Evolutionary conservation across 2,888 invertebrate species (phyloP), one percentile per base, ranked within the genome.

Genomic region (Ceramica pisi): DNA sequence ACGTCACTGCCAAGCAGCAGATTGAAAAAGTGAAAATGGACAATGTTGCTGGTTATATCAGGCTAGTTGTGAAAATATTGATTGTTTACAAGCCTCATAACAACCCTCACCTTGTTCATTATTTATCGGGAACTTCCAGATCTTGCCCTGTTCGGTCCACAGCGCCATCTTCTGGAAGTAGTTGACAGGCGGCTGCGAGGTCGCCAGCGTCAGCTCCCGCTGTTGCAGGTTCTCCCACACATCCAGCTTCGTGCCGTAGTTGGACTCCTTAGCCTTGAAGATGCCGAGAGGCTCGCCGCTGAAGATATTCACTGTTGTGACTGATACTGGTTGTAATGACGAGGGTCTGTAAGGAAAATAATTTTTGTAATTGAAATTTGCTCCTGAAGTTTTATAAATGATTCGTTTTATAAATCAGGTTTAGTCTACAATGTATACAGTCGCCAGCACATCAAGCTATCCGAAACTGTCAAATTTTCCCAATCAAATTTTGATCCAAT

Each of bases 51-150:
- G 10, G 12, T 12, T 31, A 31, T 31, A 31, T 6, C 31, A 31
- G 31, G 31, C 6, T 31, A 2, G 5, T 6, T 6, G 31, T 31
- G 4, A 31, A 5, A 5, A 5, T 31, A 31, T 31, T 31, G 5
- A 31, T 31, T 31, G 0, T 31, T 31, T n/a, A n/a, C n/a, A n/a
- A 31, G 5, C 2, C 31, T 31, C 16, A 16, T 6, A 7, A 46
- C n/a, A n/a, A 48, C 26, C 19, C 21, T 41, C 10, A 98, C 98
- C 99, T 96, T 98, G 98, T 94, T 99, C 99, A 96, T 99, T 99
- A 92, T 99, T 97, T 78, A 99, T 99, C 2, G 99, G 99, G 91
- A 99, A 99, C 82, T 97, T 97, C 99, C 99, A 99, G 19, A 99
- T 92, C 94, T 99, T 99, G 55, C 99, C 99, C 91, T 99, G 97